Percentiles rank a stretch among this genome's conserved stretches.
Conservation (phyloP, 2,113 vertebrate species). For the Neotragus moschatus region DNA sequence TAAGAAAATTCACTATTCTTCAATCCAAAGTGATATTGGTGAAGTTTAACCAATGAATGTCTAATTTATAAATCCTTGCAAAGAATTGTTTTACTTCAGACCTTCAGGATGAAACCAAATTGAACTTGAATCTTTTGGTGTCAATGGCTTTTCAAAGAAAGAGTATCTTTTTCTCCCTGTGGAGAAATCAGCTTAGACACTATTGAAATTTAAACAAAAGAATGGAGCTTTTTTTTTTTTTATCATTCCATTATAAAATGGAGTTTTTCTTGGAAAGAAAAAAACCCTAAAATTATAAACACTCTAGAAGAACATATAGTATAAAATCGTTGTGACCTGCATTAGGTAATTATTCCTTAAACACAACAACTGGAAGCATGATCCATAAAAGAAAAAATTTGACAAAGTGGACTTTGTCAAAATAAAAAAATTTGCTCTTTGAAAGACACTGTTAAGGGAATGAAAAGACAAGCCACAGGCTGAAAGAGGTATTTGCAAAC, state of each 20-base stretch:
- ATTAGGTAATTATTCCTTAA: not conserved
- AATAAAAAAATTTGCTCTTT: not conserved
- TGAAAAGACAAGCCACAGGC: not conserved
- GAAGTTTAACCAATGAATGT: constrained; percentile 64
- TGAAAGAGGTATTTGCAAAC: not conserved
- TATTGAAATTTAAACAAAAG: constrained; percentile 32
- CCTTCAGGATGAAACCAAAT: constrained; percentile 47
- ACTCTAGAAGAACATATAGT: not conserved
- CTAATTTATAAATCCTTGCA: constrained; percentile 62
- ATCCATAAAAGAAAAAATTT: not conserved
- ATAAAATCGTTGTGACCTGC: not conserved
- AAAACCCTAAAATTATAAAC: not conserved
- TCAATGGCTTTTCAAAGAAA: constrained; percentile 50
- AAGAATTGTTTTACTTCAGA: constrained; percentile 57
- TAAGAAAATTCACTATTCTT: constrained; percentile 29
- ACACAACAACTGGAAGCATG: not conserved
- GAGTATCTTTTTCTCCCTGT: constrained; percentile 44
- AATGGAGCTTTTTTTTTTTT: constrained; percentile 60
- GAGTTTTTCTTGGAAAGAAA: constrained; percentile 49
- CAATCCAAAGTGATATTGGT: constrained; percentile 47
- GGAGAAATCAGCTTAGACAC: constrained; percentile 53
- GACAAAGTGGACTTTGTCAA: not conserved
- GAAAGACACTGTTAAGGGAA: not conserved
- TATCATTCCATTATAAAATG: constrained; percentile 36
- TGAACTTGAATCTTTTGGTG: constrained; percentile 41